Evolutionary conservation across 2,888 invertebrate species (phyloP), one percentile per base, ranked within the genome.

Genomic region (Odontocerum albicorne): DNA sequence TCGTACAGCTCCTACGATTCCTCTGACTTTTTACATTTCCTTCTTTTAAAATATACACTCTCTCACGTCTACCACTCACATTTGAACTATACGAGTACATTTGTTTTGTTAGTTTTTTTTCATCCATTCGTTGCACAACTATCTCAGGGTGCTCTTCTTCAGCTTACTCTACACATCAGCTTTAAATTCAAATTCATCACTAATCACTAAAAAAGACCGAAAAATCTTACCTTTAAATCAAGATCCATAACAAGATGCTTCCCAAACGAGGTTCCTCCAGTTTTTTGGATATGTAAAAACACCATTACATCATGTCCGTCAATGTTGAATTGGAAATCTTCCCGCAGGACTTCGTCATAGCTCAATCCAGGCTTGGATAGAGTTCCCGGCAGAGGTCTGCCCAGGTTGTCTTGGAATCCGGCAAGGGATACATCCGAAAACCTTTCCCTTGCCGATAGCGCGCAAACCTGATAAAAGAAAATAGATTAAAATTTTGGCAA

Each of bases 201-300:
- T 35, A 10, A 12, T n/a, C 52, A 32, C 35, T 47, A 52, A 44
- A 55, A 27, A 47, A 16, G 44, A 55, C 40, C 36, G 6, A 15
- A 39, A 45, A 10, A 31, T 12, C 1, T 13, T 62, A 83, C 84
- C 80, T 83, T 83, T 51, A 84, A 77, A 74, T 96, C 94, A 67
- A 98, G 81, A 78, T 98, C 94, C 75, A 91, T 89, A 54, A 98
- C 97, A 64, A 99, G 82, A 76, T 97, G 96, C 69, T 91, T 88
- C 49, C 98, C 99, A 71, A 99, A 98, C 4, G 94, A 88, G 33
- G 98, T 98, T 20, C 99, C 99, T 50, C 98, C 98, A 47, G 98
- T 99, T 79, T 99, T 99, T 75, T 99, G 99, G 72, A 99, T 97
- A 72, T 99, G 98, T 63, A 99, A 67, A 78, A 83, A 99, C 49